Percentiles rank a stretch among this genome's conserved stretches.
phyloP scores from a whole-genome alignment of 1,140 invertebrate species.

The Marisa cornuarietis region DNA sequence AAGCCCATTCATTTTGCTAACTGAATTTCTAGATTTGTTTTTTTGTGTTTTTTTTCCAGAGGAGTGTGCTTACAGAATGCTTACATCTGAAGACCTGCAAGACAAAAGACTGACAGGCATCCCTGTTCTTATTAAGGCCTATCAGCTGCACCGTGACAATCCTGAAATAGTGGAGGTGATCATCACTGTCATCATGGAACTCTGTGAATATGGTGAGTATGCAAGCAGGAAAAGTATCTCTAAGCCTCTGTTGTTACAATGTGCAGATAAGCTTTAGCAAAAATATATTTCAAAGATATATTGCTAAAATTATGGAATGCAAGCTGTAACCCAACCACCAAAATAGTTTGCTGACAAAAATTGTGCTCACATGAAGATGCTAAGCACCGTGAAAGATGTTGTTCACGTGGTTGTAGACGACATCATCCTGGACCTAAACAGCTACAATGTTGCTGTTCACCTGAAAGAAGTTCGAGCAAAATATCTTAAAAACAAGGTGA shows the following conservation, averaged over 20 bases:
- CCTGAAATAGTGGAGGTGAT: constrained; percentile 63
- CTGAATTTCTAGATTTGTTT: no score
- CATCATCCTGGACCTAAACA: constrained; percentile 37
- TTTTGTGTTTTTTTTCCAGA: no score
- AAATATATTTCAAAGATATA: no score
- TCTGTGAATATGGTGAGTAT: constrained; percentile 59
- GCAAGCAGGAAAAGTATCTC: not conserved
- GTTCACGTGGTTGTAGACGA: constrained; percentile 36
- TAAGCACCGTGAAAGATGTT: no score
- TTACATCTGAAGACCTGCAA: constrained; percentile 46
- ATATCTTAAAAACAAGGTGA: constrained; percentile 50
- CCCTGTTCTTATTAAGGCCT: constrained; percentile 55
- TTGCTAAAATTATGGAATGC: no score
- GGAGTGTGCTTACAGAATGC: constrained; percentile 62
- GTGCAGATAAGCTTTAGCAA: no score
- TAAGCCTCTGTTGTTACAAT: no score
- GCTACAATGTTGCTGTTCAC: constrained; percentile 25
- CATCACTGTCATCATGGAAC: constrained; percentile 58
- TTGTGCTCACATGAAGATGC: no score
- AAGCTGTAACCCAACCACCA: no score
- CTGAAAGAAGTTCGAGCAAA: constrained; percentile 41
- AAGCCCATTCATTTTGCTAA: no score
- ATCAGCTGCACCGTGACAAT: constrained; percentile 62
- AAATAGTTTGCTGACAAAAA: no score
- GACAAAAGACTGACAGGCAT: constrained; percentile 51